Evolutionary conservation across 1,140 invertebrate species (phyloP).

Genomic region (Oryctes rhinoceros): DNA sequence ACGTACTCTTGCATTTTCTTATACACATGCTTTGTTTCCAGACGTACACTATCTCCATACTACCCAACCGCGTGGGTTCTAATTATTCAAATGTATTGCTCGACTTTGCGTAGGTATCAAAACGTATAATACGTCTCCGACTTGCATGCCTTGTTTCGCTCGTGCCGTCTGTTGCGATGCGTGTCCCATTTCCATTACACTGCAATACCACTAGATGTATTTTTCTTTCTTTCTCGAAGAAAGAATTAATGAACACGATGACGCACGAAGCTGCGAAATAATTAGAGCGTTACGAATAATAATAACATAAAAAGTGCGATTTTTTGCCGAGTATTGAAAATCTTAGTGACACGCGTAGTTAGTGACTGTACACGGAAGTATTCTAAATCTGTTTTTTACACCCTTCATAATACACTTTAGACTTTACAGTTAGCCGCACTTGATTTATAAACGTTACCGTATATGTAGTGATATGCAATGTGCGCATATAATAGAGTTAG

Average conservation of each 20-base stretch:
- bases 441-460: too few species aligned
- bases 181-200: not conserved
- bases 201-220: not conserved
- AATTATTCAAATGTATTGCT: slow-evolving; percentile 26
- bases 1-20: not conserved
- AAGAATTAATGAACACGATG: not conserved
- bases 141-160: not conserved
- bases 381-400: too few species aligned
- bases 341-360: too few species aligned
- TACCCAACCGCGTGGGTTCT: not conserved
- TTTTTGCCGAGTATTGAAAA: too few species aligned
- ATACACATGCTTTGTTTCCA: slow-evolving; percentile 1
- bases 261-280: not conserved
- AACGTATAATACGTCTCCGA: slow-evolving; percentile 3
- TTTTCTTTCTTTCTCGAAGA: not conserved
- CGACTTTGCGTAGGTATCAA: not conserved
- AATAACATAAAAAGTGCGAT: too few species aligned
- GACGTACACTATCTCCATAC: slow-evolving; percentile 8
- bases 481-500: too few species aligned
- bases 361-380: too few species aligned
- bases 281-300: not conserved
- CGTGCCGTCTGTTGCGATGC: not conserved
- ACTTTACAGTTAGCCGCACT: too few species aligned
- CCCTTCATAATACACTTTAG: too few species aligned
- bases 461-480: too few species aligned